These are phyloP conservation scores for Pseudorhombus dupliciocellatus DNA, from an alignment of 2,113 vertebrate species.

Conservation along the genomic window DNA sequence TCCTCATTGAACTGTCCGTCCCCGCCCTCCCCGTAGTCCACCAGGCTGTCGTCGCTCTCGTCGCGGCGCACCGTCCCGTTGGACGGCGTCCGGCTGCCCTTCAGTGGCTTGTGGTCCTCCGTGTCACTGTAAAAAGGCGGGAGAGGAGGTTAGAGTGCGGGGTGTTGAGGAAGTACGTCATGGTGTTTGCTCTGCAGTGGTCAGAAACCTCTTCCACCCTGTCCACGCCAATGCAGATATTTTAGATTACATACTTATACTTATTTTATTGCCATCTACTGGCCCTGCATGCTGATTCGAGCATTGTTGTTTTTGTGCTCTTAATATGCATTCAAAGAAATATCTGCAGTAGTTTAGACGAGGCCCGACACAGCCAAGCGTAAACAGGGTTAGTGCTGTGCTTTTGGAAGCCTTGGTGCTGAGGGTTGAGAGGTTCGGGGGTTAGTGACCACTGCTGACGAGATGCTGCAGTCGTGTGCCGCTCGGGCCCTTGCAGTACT, in stretches of 20 bases:
- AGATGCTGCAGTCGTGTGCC: conserved; percentile 47
- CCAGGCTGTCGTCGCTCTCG: conserved; percentile 96
- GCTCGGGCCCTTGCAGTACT: conserved; percentile 39
- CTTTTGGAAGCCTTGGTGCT: conserved; percentile 29
- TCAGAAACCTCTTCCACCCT: conserved; percentile 34
- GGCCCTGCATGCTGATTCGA: too few relatives aligned
- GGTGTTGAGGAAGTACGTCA: neutral
- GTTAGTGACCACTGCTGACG: conserved; percentile 47
- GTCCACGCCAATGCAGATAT: neutral
- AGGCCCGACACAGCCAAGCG: too few relatives aligned
- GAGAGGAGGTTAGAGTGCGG: neutral
- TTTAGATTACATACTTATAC: neutral
- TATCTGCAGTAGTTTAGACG: conserved; percentile 1
- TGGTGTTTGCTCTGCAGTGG: conserved; percentile 18
- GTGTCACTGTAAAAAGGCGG: conserved; percentile 85
- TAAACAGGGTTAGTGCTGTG: conserved; percentile 50
- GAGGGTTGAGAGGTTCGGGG: conserved; percentile 30
- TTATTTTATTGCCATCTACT: too few relatives aligned
- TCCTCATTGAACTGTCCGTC: conserved; percentile 99
- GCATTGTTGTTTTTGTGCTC: too few relatives aligned
- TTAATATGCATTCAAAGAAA: neutral
- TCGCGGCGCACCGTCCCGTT: conserved; percentile 97
- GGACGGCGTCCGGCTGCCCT: conserved; percentile 95
- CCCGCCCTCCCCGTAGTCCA: conserved; percentile 97
- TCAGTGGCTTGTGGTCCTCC: conserved; percentile 96